phyloP scores from a whole-genome alignment of 2,113 vertebrate species.

The Pomatorhinus ruficollis region DNA sequence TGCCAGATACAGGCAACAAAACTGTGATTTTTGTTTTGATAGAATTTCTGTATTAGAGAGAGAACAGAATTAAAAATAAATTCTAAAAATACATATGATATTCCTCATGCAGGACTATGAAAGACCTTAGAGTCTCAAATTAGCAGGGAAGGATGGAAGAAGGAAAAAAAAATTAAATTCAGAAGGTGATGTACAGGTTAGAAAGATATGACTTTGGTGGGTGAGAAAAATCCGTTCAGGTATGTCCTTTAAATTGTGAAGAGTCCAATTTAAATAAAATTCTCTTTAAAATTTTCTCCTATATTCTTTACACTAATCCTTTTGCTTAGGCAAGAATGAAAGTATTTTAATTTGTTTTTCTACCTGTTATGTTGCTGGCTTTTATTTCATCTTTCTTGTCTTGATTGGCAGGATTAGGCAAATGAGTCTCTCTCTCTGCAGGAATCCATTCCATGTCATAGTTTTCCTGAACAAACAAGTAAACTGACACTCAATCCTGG shows the following conservation, averaged over 20 bases:
- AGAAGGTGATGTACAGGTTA: not conserved
- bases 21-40: not conserved
- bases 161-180: not conserved
- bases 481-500: not conserved
- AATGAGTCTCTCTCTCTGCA: not conserved
- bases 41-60: not conserved
- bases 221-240: not conserved
- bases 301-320: not conserved
- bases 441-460: not conserved
- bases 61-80: not conserved
- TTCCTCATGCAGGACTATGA: not conserved
- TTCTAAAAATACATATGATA: not conserved
- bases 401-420: not conserved
- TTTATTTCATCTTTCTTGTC: not conserved
- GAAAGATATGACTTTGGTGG: not conserved
- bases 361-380: not conserved
- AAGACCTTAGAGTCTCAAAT: not conserved
- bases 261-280: not conserved
- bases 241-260: not conserved
- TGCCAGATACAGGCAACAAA: not conserved
- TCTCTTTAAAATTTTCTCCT: not conserved
- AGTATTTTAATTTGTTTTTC: not conserved
- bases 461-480: not conserved
- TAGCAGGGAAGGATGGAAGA: not conserved
- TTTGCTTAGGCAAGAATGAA: not conserved